A percentile compares a stretch with the other conserved stretches of the same genome.
Evolutionary conservation across 2,888 invertebrate species (phyloP).

Genomic region (Lamellibrachia satsuma): DNA sequence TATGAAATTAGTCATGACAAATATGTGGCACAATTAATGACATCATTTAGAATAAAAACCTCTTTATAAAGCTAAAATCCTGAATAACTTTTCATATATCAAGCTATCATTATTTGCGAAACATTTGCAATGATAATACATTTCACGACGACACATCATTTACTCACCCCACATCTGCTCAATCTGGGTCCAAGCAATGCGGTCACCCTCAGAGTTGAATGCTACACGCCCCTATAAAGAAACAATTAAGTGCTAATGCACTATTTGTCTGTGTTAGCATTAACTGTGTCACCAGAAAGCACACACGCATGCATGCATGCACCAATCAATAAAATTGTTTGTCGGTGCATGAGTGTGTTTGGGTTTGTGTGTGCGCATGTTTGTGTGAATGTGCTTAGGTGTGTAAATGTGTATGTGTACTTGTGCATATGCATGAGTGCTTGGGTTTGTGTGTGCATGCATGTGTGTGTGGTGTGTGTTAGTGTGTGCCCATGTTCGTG

Average conservation of each 20-base stretch:
- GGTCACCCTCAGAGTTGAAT: slow-evolving; percentile 94
- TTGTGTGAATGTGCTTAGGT: too few species aligned
- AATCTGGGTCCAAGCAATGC: slow-evolving; percentile 97
- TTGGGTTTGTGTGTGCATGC: too few species aligned
- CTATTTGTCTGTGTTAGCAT: not conserved
- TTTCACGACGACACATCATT: not conserved
- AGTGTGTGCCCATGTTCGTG: too few species aligned
- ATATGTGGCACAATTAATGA: not conserved
- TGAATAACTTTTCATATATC: not conserved
- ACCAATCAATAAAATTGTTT: not conserved
- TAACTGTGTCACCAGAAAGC: not conserved
- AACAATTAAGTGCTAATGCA: not conserved
- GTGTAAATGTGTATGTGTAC: too few species aligned
- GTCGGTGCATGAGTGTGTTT: too few species aligned
- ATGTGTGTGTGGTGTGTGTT: too few species aligned
- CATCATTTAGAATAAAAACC: not conserved
- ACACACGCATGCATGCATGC: not conserved
- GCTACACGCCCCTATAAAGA: slow-evolving; percentile 88
- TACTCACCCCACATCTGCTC: slow-evolving; percentile 75
- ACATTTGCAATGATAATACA: not conserved
- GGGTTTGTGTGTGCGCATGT: too few species aligned
- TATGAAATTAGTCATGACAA: not conserved
- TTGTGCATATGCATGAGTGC: too few species aligned
- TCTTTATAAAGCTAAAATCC: not conserved
- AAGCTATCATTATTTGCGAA: not conserved